Base-by-base conservation (phyloP, 2,888 invertebrate species). In the Leptarthrus brevirostris region DNA sequence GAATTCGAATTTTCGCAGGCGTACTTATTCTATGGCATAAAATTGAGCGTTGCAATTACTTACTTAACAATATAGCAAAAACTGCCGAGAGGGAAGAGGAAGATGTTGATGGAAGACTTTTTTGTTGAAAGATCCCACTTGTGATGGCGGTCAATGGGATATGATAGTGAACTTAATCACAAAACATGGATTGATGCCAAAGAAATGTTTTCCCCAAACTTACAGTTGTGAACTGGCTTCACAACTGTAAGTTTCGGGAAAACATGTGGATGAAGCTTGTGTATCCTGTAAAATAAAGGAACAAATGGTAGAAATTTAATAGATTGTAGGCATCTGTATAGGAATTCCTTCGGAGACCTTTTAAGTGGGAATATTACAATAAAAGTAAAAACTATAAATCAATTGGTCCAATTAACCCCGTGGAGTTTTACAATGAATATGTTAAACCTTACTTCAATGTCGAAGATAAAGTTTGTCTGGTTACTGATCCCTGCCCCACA, bases 1-100 rank as follows among this genome's bases (percentile, higher is more conserved):
- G 96, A 96, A 82, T 95, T 96, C 83, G 96, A 96, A 83, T 96
- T 96, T 83, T 95, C 95, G 53, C 96, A 96, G 83, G 90, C 87
- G 54, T 93, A 95, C 83, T 86, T 96, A 6, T 96, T 94, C 86
- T 96, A 94, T 96, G 95, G 94, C 96, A 96, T 81, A 96, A 96
- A 88, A 90, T 96, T 76, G 96, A 96, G 83, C 87, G 95, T 5
- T 91, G 93, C 76, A 93, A 96, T 84, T 95, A 91, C 83, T 93
- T 94, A 86, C 86, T 96, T 47, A 91, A 94, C 82, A 93, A 91
- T 78, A 90, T 95, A 78, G 92, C 95, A 0, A 89, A 90, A 76
- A 92, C 93, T 0, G 91, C 93, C 0, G 89, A 88, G 79, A 80
- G 83, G 5, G 92, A 91, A 10, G n/a, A n/a, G n/a, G 95, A 96